Conservation (phyloP, 2,797 vertebrate genomes). For the Hafferia zeledoni region DNA sequence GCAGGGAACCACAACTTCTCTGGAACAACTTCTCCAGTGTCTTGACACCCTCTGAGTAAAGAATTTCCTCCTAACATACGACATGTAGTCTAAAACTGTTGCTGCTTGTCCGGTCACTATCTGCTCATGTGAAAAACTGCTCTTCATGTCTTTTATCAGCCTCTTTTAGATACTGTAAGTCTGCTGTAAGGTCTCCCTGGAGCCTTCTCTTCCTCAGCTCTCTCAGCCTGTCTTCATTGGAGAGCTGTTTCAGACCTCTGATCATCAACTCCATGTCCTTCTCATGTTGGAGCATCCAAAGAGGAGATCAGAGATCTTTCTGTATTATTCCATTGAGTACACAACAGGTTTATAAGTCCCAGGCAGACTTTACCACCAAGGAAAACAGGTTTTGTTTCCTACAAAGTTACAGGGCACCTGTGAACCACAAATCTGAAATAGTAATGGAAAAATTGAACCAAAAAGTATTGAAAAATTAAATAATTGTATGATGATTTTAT, state of each 20-base stretch:
- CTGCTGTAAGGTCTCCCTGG: neutral
- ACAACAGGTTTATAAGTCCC: neutral
- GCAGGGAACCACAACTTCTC: neutral
- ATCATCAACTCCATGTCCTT: neutral
- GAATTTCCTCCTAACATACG: neutral
- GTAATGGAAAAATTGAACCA: neutral
- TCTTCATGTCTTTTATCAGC: neutral
- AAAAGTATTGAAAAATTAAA: neutral
- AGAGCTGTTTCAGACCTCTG: neutral
- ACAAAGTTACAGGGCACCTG: neutral
- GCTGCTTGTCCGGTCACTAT: neutral
- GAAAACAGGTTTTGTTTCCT: neutral
- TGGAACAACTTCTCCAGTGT: neutral
- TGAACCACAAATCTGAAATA: neutral
- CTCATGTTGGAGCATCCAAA: neutral
- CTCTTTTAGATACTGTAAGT: neutral
- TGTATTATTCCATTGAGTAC: neutral
- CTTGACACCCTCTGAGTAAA: neutral
- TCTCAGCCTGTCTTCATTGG: neutral
- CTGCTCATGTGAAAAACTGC: neutral
- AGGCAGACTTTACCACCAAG: neutral
- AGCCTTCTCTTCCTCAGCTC: neutral
- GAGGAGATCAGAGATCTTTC: neutral
- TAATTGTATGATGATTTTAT: neutral
- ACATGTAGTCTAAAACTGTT: neutral